Evolutionary conservation across 2,113 vertebrate species (phyloP).

Genomic region (Microtus pennsylvanicus): DNA sequence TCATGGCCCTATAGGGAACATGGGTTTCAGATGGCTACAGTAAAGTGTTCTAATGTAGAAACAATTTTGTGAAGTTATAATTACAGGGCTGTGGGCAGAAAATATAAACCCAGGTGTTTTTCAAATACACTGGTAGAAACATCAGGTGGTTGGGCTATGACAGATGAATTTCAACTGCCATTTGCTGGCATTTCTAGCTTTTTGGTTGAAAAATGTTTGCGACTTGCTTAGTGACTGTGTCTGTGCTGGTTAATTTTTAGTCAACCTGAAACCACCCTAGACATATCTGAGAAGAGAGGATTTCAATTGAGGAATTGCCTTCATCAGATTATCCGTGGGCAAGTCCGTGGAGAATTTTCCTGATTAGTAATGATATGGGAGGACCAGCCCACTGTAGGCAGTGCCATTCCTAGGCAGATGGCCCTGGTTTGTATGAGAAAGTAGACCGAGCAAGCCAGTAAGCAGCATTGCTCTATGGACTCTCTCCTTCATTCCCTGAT

Average conservation of each 20-base stretch:
- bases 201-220: no score
- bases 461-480: background rate
- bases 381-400: background rate
- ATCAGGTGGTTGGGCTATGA: no score
- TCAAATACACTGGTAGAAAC: background rate
- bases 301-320: background rate
- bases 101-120: background rate
- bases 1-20: background rate
- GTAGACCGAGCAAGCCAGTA: no score
- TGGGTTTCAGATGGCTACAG: background rate
- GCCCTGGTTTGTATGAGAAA: background rate
- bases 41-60: background rate
- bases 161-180: background rate
- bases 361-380: background rate
- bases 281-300: background rate
- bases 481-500: background rate
- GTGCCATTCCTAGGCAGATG: background rate
- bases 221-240: background rate
- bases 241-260: background rate
- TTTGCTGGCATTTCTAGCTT: background rate
- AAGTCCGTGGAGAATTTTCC: background rate
- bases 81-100: accelerated
- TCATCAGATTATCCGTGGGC: background rate
- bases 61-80: background rate
- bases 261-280: background rate